These are phyloP conservation scores for Gavialis gangeticus DNA, from an alignment of 2,113 vertebrate genomes.

Conservation along the genomic window DNA sequence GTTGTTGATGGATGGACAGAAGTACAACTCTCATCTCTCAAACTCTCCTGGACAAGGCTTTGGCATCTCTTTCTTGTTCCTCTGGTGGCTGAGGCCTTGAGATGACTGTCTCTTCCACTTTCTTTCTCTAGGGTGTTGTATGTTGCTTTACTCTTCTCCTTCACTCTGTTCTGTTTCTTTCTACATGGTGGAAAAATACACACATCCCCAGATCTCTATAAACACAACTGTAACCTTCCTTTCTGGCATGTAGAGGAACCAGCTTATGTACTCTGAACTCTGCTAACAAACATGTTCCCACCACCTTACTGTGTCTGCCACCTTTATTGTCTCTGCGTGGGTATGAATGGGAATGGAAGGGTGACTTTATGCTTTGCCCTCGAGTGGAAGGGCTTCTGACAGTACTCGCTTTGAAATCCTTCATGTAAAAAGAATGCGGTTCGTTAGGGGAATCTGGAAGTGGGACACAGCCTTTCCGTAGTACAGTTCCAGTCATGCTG, in stretches of 20 bases:
- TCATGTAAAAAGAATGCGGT: no score
- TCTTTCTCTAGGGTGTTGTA: constrained; percentile 50
- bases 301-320: constrained; percentile 57
- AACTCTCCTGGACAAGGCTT: constrained; percentile 50
- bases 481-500: no score
- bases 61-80: background rate
- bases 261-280: constrained; percentile 65
- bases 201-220: constrained; percentile 26
- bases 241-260: constrained; percentile 56
- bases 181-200: constrained; percentile 52
- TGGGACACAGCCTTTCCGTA: no score
- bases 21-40: constrained; percentile 46
- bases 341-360: background rate
- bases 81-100: constrained; percentile 22
- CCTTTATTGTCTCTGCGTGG: background rate
- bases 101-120: constrained; percentile 36
- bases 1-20: constrained; percentile 59
- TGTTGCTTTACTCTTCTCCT: background rate
- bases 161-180: constrained; percentile 32
- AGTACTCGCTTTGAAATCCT: no score
- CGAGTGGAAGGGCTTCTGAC: no score
- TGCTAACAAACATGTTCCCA: constrained; percentile 55
- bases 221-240: no score
- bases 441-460: no score
- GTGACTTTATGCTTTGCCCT: no score